A percentile compares a stretch with the other conserved stretches of the same genome.
These are phyloP conservation scores for Acanthisitta chloris DNA, from an alignment of 2,113 vertebrate species.

Conservation along the genomic window DNA sequence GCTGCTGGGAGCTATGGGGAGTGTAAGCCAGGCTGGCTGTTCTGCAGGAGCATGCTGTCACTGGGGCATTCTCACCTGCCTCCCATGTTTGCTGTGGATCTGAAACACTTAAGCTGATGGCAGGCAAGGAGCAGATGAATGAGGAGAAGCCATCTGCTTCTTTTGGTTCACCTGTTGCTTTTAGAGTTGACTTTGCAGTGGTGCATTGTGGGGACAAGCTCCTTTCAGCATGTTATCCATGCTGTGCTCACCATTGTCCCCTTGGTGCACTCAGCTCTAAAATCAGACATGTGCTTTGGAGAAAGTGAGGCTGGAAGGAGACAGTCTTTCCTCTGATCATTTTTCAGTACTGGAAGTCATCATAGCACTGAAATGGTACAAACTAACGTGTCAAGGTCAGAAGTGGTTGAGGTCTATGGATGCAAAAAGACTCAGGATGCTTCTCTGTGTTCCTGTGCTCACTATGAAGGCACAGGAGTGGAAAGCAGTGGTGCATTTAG, in stretches of 20 bases:
- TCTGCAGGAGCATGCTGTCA: rapidly evolving
- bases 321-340: background rate
- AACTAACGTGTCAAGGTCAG: background rate
- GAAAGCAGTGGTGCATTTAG: background rate
- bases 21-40: rapidly evolving
- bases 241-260: background rate
- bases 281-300: background rate
- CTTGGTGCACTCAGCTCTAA: background rate
- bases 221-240: background rate
- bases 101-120: background rate
- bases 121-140: background rate
- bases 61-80: background rate
- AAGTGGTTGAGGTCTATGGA: background rate
- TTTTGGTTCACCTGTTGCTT: background rate
- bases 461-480: background rate
- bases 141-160: background rate
- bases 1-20: background rate
- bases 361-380: background rate
- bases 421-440: background rate
- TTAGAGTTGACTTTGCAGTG: background rate
- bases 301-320: background rate
- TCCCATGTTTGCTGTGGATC: background rate
- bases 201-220: background rate
- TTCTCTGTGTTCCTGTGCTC: background rate
- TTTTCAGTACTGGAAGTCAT: background rate